Evolutionary conservation across 2,113 vertebrate genomes (phyloP).

Genomic region (Etheostoma spectabile): DNA sequence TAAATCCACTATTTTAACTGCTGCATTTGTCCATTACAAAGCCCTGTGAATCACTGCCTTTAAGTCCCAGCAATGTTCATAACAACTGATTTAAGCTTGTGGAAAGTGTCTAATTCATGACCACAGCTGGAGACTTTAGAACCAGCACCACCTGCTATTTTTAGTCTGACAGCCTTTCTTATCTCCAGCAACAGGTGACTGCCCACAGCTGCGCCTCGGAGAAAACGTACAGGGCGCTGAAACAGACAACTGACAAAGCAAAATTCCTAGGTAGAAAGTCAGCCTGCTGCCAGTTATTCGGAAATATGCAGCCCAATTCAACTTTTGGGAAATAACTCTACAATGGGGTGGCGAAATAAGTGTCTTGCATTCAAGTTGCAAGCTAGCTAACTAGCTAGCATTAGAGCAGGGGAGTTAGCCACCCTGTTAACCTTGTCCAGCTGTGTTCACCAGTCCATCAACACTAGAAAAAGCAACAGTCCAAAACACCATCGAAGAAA

Average conservation of each 20-base stretch:
- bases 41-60: not conserved
- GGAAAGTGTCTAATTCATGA: not conserved
- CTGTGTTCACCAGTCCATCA: slow-evolving; percentile 57
- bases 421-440: slow-evolving; percentile 45
- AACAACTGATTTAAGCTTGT: slow-evolving; percentile 20
- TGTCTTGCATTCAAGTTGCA: not conserved
- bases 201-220: slow-evolving; percentile 12
- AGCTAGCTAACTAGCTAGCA: slow-evolving; percentile 26
- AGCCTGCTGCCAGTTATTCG: not conserved
- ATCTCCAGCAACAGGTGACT: slow-evolving; percentile 71
- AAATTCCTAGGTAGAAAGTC: not conserved
- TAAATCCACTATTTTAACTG: not conserved
- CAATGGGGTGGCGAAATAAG: too few species aligned
- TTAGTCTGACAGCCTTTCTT: slow-evolving; percentile 53
- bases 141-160: slow-evolving; percentile 55
- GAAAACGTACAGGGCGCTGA: slow-evolving; percentile 17
- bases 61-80: not conserved
- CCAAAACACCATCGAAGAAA: not conserved
- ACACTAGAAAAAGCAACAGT: not conserved
- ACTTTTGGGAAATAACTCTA: not conserved
- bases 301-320: not conserved
- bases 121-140: slow-evolving; percentile 39
- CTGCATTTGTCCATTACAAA: not conserved
- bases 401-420: slow-evolving; percentile 22
- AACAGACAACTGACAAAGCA: slow-evolving; percentile 43